Conservation (phyloP, 2,888 invertebrate genomes). For the Yponomeuta cagnagella region DNA sequence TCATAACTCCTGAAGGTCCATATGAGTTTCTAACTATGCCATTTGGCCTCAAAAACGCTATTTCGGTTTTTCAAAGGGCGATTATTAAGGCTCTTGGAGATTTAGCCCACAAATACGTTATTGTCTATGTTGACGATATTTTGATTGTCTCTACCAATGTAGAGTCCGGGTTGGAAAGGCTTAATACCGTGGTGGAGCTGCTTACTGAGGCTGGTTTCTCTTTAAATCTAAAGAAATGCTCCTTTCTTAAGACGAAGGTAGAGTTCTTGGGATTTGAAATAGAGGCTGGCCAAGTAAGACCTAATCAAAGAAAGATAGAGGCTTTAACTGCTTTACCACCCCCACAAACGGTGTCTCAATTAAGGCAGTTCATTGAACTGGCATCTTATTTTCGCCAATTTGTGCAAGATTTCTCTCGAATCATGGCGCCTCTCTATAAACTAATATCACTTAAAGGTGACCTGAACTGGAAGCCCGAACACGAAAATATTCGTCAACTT, state of each 20-base stretch:
- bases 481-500: too few species aligned
- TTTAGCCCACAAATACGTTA: constrained; percentile 11
- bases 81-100: constrained; percentile 21
- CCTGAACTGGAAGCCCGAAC: too few species aligned
- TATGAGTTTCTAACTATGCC: constrained; percentile 23
- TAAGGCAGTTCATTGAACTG: constrained; percentile 7
- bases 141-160: too few species aligned
- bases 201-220: constrained; percentile 14
- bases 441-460: too few species aligned
- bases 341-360: constrained; percentile 1
- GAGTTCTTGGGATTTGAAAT: constrained; percentile 18
- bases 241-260: constrained; percentile 18
- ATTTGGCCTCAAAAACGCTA: constrained; percentile 21
- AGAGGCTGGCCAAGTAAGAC: not conserved
- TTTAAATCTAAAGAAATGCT: constrained; percentile 17
- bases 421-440: too few species aligned
- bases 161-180: constrained; percentile 10
- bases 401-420: not conserved
- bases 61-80: constrained; percentile 21
- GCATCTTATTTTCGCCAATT: constrained; percentile 12
- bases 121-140: constrained; percentile 14
- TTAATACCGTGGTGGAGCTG: constrained; percentile 2
- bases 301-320: not conserved
- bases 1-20: constrained; percentile 21
- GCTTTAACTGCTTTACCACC: not conserved